A percentile compares a stretch with the other conserved stretches of the same genome.
These are phyloP conservation scores for Cryptophagus acutangulus DNA, from an alignment of 2,888 invertebrate genomes.

Conservation along the genomic window DNA sequence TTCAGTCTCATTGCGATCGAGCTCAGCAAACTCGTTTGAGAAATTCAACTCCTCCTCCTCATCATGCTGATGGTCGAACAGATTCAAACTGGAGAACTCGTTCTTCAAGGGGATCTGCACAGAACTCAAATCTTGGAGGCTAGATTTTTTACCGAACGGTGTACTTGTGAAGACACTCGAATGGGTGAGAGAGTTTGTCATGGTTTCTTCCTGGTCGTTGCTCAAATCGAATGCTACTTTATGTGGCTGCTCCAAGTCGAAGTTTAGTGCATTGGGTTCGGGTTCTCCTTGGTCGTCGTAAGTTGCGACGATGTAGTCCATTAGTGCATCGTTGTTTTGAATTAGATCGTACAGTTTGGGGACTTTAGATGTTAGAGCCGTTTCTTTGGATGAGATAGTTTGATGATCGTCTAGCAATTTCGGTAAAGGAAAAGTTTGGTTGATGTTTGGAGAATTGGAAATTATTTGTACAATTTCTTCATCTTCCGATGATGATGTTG, in stretches of 20 bases:
- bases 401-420: too few relatives aligned
- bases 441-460: too few relatives aligned
- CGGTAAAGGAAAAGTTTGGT: too few relatives aligned
- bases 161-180: constrained; percentile 35
- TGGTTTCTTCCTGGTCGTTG: constrained; percentile 35
- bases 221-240: constrained; percentile 37
- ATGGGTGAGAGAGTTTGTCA: constrained; percentile 39
- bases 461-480: too few relatives aligned
- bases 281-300: constrained; percentile 20
- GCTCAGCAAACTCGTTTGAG: constrained; percentile 15
- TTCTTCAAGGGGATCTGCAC: too few relatives aligned
- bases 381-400: too few relatives aligned
- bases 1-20: constrained; percentile 1
- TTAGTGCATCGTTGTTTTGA: constrained; percentile 36
- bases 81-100: constrained; percentile 26
- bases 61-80: constrained; percentile 26
- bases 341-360: constrained; percentile 39
- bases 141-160: constrained; percentile 27
- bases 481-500: too few relatives aligned
- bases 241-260: constrained; percentile 1
- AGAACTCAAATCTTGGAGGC: constrained; percentile 12
- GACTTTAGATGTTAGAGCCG: too few relatives aligned
- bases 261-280: constrained; percentile 1
- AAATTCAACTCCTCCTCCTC: constrained; percentile 38
- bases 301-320: constrained; percentile 34